phyloP scores from a whole-genome alignment of 2,797 vertebrate genomes.

The Sebastes hubbsi region DNA sequence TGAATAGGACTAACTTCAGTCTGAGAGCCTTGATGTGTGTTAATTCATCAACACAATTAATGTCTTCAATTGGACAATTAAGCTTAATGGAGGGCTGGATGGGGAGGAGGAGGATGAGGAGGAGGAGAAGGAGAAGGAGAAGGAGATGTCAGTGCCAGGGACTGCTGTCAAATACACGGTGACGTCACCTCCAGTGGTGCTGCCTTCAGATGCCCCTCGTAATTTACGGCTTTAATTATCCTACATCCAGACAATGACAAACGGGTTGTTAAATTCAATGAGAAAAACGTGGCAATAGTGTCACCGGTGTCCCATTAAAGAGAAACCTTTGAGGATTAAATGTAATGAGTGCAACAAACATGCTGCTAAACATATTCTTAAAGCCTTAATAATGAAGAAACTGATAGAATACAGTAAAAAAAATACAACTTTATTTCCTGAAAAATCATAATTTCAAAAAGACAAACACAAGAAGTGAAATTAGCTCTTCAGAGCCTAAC shows the following conservation, averaged over 20 bases:
- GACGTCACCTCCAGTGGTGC: slow-evolving; percentile 57
- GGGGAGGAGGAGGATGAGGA: background rate
- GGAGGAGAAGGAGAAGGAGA: slow-evolving; percentile 28
- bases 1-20: background rate
- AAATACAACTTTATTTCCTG: background rate
- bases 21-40: slow-evolving; percentile 7
- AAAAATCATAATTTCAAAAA: background rate
- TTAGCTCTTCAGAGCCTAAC: background rate
- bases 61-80: background rate
- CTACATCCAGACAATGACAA: background rate
- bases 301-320: rapidly evolving
- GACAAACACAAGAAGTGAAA: background rate
- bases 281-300: background rate
- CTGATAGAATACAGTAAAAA: too few species aligned
- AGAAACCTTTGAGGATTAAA: background rate
- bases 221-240: rapidly evolving
- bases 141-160: slow-evolving; percentile 54
- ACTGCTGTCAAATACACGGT: slow-evolving; percentile 40
- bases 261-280: background rate
- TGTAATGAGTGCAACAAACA: background rate
- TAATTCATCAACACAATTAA: background rate
- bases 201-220: slow-evolving; percentile 33
- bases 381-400: background rate
- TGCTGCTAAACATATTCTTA: background rate
- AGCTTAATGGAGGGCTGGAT: background rate